A percentile compares a stretch with the other conserved stretches of the same genome.
These are phyloP conservation scores for Oxyscelio sp. DNA, from an alignment of 2,888 invertebrate genomes.

Conservation along the genomic window DNA sequence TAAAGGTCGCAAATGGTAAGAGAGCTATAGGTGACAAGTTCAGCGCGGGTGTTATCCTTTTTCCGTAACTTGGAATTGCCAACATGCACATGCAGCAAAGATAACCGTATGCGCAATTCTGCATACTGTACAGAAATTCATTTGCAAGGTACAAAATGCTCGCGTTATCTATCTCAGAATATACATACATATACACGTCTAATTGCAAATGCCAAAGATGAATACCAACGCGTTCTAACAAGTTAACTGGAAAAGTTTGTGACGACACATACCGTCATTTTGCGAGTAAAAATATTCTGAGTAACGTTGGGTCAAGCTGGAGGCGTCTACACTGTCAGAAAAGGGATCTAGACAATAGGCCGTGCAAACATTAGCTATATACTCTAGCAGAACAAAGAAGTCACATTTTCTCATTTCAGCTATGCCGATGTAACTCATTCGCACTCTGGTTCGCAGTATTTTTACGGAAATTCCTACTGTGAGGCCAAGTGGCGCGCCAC, in stretches of 20 bases:
- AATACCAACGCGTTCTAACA: not conserved
- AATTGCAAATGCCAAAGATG: not conserved
- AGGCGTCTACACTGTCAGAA: conserved; percentile 30
- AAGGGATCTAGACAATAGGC: conserved; percentile 56
- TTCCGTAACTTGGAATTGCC: conserved; percentile 15
- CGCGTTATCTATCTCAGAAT: conserved; percentile 5
- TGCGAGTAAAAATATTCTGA: conserved; percentile 30
- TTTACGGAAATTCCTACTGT: conserved; percentile 53
- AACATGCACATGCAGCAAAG: not conserved
- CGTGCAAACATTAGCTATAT: conserved; percentile 64
- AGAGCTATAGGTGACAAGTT: conserved; percentile 3
- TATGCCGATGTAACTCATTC: conserved; percentile 16
- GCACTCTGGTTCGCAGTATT: conserved; percentile 33
- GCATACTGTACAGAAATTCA: not conserved
- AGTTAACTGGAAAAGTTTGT: conserved; percentile 27
- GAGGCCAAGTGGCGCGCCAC: conserved; percentile 21
- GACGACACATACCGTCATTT: conserved; percentile 18
- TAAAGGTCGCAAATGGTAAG: conserved; percentile 23
- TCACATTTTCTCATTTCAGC: conserved; percentile 43
- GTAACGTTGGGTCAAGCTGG: conserved; percentile 31
- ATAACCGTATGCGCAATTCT: not conserved
- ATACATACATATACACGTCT: not conserved
- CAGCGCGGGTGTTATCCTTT: conserved; percentile 21
- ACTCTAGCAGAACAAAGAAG: conserved; percentile 14
- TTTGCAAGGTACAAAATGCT: not conserved